These are phyloP conservation scores for Amblyjoppa proteus DNA, from an alignment of 2,888 invertebrate species.

Conservation along the genomic window DNA sequence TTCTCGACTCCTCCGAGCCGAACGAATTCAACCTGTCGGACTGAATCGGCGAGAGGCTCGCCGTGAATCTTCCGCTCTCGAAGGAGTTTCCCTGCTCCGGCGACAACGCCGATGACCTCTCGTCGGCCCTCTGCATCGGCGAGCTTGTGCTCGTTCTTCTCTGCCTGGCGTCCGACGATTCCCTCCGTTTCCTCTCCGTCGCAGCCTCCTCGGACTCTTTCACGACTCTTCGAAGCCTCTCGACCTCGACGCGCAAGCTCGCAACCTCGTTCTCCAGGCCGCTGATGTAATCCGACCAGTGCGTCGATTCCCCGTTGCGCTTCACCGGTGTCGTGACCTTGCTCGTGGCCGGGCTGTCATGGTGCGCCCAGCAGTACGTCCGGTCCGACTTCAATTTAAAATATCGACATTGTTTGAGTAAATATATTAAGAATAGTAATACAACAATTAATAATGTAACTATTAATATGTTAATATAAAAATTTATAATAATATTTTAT, in stretches of 20 bases:
- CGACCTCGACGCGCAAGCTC: conserved; percentile 71
- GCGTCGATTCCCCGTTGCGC: conserved; percentile 89
- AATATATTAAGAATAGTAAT: neutral
- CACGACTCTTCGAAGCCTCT: conserved; percentile 68
- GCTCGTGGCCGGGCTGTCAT: conserved; percentile 87
- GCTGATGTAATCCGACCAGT: conserved; percentile 88
- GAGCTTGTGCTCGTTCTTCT: conserved; percentile 61
- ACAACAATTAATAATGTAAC: too few species aligned
- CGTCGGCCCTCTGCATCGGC: conserved; percentile 47
- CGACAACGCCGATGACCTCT: conserved; percentile 16
- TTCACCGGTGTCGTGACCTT: conserved; percentile 89
- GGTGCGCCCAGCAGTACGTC: conserved; percentile 96
- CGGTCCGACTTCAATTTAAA: conserved; percentile 90
- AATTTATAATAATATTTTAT: too few species aligned
- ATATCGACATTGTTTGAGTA: neutral
- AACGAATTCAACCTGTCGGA: conserved; percentile 58
- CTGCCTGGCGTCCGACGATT: conserved; percentile 35
- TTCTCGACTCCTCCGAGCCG: conserved; percentile 59
- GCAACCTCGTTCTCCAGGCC: conserved; percentile 71
- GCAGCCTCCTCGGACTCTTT: conserved; percentile 56
- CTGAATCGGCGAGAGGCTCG: conserved; percentile 69
- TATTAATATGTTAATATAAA: too few species aligned
- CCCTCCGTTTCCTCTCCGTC: conserved; percentile 29
- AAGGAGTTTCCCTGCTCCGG: conserved; percentile 23
- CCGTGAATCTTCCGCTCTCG: conserved; percentile 74